phyloP scores from a whole-genome alignment of 2,113 vertebrate genomes.

The Cepphus grylle region DNA sequence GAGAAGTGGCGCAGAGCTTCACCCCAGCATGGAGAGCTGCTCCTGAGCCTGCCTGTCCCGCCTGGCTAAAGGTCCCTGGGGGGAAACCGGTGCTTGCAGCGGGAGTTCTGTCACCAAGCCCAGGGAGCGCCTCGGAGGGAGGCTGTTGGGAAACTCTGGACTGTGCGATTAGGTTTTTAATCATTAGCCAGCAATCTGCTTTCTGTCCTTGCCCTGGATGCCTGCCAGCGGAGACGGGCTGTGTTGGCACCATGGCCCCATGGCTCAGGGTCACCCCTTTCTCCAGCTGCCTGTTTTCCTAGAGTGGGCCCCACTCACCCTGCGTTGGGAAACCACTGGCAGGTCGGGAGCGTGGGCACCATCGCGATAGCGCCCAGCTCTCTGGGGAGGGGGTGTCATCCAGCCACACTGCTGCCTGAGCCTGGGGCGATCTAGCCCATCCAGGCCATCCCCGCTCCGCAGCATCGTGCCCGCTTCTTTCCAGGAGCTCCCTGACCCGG shows the following conservation, averaged over 20 bases:
- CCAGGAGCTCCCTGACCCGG: conserved; percentile 87
- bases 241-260: accelerated
- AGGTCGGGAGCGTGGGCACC: accelerated
- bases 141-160: conserved; percentile 10
- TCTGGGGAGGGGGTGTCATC: not conserved
- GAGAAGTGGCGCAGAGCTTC: not conserved
- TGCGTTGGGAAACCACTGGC: accelerated
- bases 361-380: accelerated
- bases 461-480: not conserved
- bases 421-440: accelerated
- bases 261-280: not conserved
- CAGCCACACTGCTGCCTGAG: not conserved
- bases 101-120: not conserved
- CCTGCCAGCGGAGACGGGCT: not conserved
- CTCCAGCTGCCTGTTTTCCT: not conserved
- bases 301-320: not conserved
- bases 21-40: not conserved
- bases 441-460: accelerated
- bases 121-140: accelerated
- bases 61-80: not conserved
- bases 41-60: accelerated
- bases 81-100: accelerated
- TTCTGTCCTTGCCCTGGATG: not conserved
- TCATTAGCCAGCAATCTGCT: not conserved
- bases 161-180: not conserved